These are phyloP conservation scores for Alviniconcha strummeri DNA, from an alignment of 2,888 invertebrate species.

Conservation along the genomic window DNA sequence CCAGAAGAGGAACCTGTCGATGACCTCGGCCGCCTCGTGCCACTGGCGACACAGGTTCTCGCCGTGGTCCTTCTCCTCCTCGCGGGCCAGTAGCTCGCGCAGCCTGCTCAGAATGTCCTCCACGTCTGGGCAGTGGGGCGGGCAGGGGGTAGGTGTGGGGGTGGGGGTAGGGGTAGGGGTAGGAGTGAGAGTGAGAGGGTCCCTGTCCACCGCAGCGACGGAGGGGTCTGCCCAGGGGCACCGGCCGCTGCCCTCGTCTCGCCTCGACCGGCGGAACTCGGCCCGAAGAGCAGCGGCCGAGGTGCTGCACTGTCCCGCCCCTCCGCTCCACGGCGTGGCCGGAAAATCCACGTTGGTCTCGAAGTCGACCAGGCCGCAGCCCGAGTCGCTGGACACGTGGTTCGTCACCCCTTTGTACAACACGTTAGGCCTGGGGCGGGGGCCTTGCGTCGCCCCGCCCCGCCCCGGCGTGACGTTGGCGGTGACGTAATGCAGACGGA, in stretches of 20 bases:
- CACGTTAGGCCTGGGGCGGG: slow-evolving; percentile 16
- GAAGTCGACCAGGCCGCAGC: slow-evolving; percentile 61
- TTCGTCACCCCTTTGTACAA: slow-evolving; percentile 46
- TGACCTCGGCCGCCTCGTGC: slow-evolving; percentile 74
- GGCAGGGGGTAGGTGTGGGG: not conserved
- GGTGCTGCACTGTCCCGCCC: not conserved
- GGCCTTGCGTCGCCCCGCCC: slow-evolving; percentile 20
- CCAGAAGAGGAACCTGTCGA: slow-evolving; percentile 77
- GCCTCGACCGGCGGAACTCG: slow-evolving; percentile 20
- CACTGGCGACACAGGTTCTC: slow-evolving; percentile 59
- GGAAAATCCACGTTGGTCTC: slow-evolving; percentile 53
- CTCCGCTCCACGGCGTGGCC: not conserved
- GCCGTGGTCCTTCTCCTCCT: slow-evolving; percentile 54
- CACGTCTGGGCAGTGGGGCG: slow-evolving; percentile 40
- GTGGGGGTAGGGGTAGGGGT: no score
- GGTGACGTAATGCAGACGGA: slow-evolving; percentile 46
- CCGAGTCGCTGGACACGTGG: slow-evolving; percentile 61
- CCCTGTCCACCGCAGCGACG: not conserved
- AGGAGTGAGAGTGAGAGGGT: slow-evolving; percentile 17
- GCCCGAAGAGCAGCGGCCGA: slow-evolving; percentile 23
- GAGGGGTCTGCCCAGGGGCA: no score
- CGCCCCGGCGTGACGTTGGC: slow-evolving; percentile 22
- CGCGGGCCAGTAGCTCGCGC: slow-evolving; percentile 55
- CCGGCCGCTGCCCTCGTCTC: not conserved
- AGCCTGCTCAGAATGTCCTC: slow-evolving; percentile 57